A percentile compares a stretch with the other conserved stretches of the same genome.
Evolutionary conservation across 1,140 invertebrate genomes (phyloP).

Genomic region (Drosophila nikananu): DNA sequence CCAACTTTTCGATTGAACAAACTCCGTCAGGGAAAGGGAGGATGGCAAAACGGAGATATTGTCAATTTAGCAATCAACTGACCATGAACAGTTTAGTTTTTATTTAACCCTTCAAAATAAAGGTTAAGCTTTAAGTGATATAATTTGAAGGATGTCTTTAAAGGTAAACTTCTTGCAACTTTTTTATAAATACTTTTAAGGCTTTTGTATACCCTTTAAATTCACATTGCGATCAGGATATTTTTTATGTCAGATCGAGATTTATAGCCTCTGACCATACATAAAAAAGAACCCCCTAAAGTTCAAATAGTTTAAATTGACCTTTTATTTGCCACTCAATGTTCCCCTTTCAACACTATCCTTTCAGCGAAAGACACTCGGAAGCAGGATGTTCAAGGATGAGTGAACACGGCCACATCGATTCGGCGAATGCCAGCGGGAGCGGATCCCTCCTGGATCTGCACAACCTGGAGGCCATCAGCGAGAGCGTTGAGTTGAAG

Average conservation of each 20-base stretch:
- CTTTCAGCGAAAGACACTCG: not conserved
- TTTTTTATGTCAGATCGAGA: too few species aligned
- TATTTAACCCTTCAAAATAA: too few species aligned
- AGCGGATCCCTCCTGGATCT: constrained; percentile 48
- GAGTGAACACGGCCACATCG: constrained; percentile 34
- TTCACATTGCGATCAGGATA: too few species aligned
- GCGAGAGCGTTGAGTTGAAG: constrained; percentile 78
- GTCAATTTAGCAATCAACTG: not conserved
- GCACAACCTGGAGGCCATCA: constrained; percentile 63
- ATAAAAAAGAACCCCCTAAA: not conserved
- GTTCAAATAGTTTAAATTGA: not conserved
- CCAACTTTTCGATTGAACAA: constrained; percentile 27
- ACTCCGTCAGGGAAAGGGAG: not conserved
- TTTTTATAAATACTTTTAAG: too few species aligned
- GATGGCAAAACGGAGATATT: not conserved
- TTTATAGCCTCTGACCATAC: not conserved
- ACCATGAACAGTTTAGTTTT: too few species aligned
- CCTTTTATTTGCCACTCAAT: not conserved
- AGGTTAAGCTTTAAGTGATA: too few species aligned
- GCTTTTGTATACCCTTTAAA: too few species aligned
- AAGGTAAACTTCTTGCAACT: too few species aligned
- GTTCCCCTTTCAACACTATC: too few species aligned
- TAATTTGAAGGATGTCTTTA: too few species aligned
- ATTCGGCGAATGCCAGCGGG: constrained; percentile 41
- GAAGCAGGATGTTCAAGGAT: constrained; percentile 27